These are phyloP conservation scores for Dryomyza anilis DNA, from an alignment of 2,888 invertebrate genomes.

Conservation along the genomic window DNA sequence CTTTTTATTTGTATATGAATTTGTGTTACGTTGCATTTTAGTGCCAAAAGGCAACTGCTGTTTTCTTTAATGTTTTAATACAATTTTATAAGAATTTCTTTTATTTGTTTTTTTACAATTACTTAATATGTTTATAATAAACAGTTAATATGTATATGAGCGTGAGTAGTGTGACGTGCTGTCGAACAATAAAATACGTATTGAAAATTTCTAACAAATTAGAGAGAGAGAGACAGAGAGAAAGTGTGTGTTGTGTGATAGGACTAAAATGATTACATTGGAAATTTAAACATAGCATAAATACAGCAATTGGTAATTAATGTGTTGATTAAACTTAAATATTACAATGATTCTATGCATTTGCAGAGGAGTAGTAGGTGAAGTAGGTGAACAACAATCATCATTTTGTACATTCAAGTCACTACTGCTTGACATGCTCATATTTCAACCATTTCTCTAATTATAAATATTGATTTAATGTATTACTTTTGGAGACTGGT, in stretches of 20 bases:
- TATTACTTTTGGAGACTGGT: slow-evolving; percentile 1
- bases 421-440: slow-evolving; percentile 2
- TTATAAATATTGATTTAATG: not conserved
- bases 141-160: too few relatives aligned
- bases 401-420: too few relatives aligned
- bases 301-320: too few relatives aligned
- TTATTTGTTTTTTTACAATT: not conserved
- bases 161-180: too few relatives aligned
- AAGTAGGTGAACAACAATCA: not conserved
- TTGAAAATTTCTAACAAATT: too few relatives aligned
- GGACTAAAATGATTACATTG: not conserved
- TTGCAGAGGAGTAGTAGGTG: not conserved
- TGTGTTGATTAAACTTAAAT: not conserved
- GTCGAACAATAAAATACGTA: too few relatives aligned
- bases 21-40: slow-evolving; percentile 4
- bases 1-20: not conserved
- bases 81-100: not conserved
- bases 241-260: too few relatives aligned
- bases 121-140: not conserved
- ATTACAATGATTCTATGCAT: not conserved
- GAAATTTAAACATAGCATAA: not conserved
- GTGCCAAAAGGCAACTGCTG: not conserved
- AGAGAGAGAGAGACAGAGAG: too few relatives aligned
- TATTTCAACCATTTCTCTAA: not conserved
- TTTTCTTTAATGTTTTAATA: not conserved